Conservation (phyloP, 1,140 invertebrate genomes). For the Lithobius niger region DNA sequence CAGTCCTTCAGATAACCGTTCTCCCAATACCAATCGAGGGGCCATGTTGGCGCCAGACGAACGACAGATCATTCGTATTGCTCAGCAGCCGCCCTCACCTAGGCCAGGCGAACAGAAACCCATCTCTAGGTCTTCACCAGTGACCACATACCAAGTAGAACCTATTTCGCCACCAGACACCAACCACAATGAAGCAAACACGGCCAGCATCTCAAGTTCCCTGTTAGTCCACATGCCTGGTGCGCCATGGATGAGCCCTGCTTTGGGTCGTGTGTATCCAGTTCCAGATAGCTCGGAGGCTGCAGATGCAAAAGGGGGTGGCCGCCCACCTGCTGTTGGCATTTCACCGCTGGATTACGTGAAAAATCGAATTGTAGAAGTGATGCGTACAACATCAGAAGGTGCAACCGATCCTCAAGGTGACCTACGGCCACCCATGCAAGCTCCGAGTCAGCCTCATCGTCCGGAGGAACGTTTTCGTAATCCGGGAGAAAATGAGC, state of each 20-base stretch:
- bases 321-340: slow-evolving; percentile 3
- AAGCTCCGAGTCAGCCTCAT: neutral
- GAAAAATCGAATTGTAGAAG: slow-evolving; percentile 77
- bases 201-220: neutral
- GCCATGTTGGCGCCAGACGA: slow-evolving; percentile 38
- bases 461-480: neutral
- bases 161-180: slow-evolving; percentile 34
- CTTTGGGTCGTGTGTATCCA: slow-evolving; percentile 14
- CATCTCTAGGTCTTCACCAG: neutral
- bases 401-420: neutral
- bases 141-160: slow-evolving; percentile 33
- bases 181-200: slow-evolving; percentile 3
- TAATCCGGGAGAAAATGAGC: neutral
- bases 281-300: slow-evolving; percentile 24
- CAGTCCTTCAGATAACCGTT: slow-evolving; percentile 14
- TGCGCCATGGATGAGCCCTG: slow-evolving; percentile 3
- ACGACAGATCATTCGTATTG: slow-evolving; percentile 57
- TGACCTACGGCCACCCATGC: neutral
- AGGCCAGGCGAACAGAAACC: slow-evolving; percentile 13
- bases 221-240: neutral
- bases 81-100: slow-evolving; percentile 37
- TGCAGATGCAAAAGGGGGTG: neutral
- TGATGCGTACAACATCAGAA: slow-evolving; percentile 52
- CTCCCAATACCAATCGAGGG: slow-evolving; percentile 15
- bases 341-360: slow-evolving; percentile 61